Percentiles rank a stretch among this genome's conserved stretches.
These are phyloP conservation scores for Limanda limanda DNA, from an alignment of 2,113 vertebrate genomes.

Conservation along the genomic window DNA sequence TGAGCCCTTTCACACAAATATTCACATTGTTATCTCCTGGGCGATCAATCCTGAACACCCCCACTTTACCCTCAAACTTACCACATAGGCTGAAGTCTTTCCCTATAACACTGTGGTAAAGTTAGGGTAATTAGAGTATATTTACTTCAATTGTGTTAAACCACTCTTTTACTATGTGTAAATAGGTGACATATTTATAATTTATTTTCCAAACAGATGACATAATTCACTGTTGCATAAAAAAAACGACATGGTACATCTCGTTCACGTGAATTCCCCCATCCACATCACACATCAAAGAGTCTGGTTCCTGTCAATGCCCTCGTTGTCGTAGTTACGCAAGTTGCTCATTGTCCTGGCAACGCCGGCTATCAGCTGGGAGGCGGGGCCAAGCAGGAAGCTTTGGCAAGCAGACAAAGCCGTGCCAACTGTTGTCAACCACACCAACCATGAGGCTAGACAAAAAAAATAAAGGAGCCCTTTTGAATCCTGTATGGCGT, in stretches of 20 bases:
- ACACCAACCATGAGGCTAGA: constrained; percentile 9
- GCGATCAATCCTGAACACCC: not conserved
- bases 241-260: constrained; percentile 28
- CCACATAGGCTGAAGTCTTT: no score
- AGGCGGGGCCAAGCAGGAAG: constrained; percentile 9
- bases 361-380: constrained; percentile 17
- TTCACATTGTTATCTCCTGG: not conserved
- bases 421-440: constrained; percentile 12
- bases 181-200: not conserved
- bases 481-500: not conserved
- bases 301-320: constrained; percentile 57
- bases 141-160: no score
- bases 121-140: not conserved
- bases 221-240: not conserved
- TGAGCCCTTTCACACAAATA: not conserved
- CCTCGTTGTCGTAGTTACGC: constrained; percentile 17
- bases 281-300: constrained; percentile 43
- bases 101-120: not conserved
- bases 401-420: not conserved
- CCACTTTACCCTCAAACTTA: no score
- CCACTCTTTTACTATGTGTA: not conserved
- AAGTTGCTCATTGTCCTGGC: constrained; percentile 6
- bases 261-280: constrained; percentile 38
- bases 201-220: constrained; percentile 1
- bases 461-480: constrained; percentile 5